Evolutionary conservation across 1,140 invertebrate species (phyloP).

Genomic region (Philaenus spumarius): DNA sequence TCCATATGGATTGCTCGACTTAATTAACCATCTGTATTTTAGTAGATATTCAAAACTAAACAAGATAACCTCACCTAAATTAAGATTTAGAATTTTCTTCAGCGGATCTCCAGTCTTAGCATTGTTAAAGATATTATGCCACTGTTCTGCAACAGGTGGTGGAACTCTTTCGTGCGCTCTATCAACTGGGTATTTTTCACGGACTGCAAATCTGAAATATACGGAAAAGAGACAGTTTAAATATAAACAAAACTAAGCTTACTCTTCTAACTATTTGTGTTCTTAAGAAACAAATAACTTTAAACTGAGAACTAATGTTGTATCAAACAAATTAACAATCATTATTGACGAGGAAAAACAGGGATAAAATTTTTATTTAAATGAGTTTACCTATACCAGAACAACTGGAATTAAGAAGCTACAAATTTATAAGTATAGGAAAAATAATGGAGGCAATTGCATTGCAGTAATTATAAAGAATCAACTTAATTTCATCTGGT

Average conservation of each 20-base stretch:
- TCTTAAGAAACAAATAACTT: not conserved
- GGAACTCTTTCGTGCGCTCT: conserved; percentile 56
- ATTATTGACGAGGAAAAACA: no score
- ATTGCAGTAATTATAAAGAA: no score
- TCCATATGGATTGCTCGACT: no score
- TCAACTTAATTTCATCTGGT: no score
- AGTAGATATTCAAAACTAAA: no score
- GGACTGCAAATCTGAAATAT: conserved; percentile 70
- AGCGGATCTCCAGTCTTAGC: conserved; percentile 70
- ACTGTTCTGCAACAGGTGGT: conserved; percentile 41
- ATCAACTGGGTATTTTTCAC: conserved; percentile 82
- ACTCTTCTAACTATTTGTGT: not conserved
- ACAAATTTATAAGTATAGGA: no score
- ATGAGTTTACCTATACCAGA: no score
- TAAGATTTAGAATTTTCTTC: conserved; percentile 79
- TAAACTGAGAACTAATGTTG: not conserved
- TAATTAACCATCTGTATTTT: no score
- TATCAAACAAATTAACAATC: no score
- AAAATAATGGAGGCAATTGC: no score
- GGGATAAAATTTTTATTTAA: no score
- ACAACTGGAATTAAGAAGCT: no score
- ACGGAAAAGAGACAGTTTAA: conserved; percentile 17
- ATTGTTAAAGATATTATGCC: conserved; percentile 50
- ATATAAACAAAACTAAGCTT: not conserved
- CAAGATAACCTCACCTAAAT: conserved; percentile 60